Base-by-base conservation (phyloP, 1,140 invertebrate genomes). In the Stegodyphus dumicola region DNA sequence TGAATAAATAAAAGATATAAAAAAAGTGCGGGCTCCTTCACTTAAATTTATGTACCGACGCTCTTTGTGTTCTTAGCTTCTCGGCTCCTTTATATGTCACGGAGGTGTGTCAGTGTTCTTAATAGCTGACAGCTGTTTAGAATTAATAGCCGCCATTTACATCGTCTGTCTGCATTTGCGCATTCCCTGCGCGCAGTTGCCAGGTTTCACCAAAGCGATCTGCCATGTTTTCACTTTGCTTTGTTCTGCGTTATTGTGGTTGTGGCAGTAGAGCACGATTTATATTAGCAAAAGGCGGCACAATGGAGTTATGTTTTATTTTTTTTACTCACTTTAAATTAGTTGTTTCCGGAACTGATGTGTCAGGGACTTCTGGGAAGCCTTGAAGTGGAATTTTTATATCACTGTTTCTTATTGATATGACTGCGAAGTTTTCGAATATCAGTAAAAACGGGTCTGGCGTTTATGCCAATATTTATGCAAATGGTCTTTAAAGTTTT, bases 51-150 rank as follows among this genome's bases (percentile, higher is more conserved):
- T 85, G 81, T 85, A 85, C 51, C 80, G 18, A n/a, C 71, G 51
- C 60, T 77, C 81, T 85, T 85, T 85, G 81, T 85, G 81, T 64
- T 85, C 73, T 75, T 73, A 66, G 71, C 64, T 60, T 75, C 71
- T 77, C 81, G 81, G 81, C 71, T 75, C 73, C 70, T 84, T 84
- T 84, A 84, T 84, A 76, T 84, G 81, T 84, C 81, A 77, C 49
- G 74, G 73, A 84, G 81, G 81, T 84, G 81, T 84, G 81, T 84
- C 81, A 76, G 81, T 84, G 73, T 84, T 76, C 81, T 84, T 84
- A 84, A 84, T 84, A 76, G 81, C 81, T 84, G 81, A 84, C 81
- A 84, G 81, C 81, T 84, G 81, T 76, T 84, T 52, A 60, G 73
- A 77, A 84, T 84, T 84, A 84, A 76, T 84, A 48, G 81, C 81